These are phyloP conservation scores for Parapristionchus giblindavisi DNA, from an alignment of 2,888 invertebrate genomes.

Conservation along the genomic window DNA sequence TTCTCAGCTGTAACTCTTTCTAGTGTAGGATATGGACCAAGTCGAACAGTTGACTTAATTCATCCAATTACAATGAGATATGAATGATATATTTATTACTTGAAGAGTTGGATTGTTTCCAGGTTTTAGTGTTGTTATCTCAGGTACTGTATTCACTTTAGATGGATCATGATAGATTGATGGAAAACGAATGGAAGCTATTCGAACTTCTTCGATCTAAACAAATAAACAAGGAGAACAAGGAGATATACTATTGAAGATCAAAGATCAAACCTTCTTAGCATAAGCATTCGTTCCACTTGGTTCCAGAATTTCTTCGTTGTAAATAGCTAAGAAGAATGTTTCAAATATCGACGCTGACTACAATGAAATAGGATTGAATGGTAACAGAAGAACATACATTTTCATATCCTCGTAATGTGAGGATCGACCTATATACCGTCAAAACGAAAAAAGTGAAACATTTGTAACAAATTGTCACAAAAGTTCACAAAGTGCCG, in stretches of 20 bases:
- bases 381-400: background rate
- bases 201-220: conserved; percentile 80
- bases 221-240: background rate
- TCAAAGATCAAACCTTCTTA: conserved; percentile 31
- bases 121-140: conserved; percentile 45
- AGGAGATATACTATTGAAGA: background rate
- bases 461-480: too few relatives aligned
- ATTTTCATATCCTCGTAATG: too few relatives aligned
- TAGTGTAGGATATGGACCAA: conserved; percentile 89
- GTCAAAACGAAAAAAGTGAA: too few relatives aligned
- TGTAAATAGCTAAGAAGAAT: conserved; percentile 67
- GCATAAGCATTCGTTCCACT: conserved; percentile 28
- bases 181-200: conserved; percentile 87
- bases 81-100: conserved; percentile 34
- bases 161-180: conserved; percentile 92
- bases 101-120: conserved; percentile 46
- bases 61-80: background rate
- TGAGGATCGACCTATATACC: too few relatives aligned
- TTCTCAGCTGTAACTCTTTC: conserved; percentile 91
- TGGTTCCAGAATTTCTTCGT: conserved; percentile 67
- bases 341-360: conserved; percentile 62
- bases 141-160: conserved; percentile 76
- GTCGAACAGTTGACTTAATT: conserved; percentile 76
- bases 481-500: too few relatives aligned
- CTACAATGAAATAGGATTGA: background rate